Evolutionary conservation across 1,140 invertebrate genomes (phyloP).

Genomic region (Hermatobates lingyangjiaoensis): DNA sequence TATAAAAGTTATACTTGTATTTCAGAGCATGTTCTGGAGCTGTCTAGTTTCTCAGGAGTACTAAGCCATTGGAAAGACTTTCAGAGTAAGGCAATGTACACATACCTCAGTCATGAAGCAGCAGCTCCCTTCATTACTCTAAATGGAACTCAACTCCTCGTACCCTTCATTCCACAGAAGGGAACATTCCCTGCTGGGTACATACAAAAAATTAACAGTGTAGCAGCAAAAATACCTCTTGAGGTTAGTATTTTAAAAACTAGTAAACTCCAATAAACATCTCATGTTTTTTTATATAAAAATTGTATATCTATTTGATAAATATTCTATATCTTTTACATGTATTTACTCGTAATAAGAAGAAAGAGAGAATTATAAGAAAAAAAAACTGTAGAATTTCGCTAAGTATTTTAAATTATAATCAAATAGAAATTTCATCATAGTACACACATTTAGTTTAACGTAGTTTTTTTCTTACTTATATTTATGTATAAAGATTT

Average conservation of each 20-base stretch:
- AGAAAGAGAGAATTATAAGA: no score
- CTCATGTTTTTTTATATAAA: no score
- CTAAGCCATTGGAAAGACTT: slow-evolving; percentile 23
- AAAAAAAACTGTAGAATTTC: no score
- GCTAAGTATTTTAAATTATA: no score
- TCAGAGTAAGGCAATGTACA: slow-evolving; percentile 19
- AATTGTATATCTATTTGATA: no score
- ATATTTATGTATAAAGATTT: no score
- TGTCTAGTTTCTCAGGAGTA: slow-evolving; percentile 20
- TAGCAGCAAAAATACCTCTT: slow-evolving; percentile 18
- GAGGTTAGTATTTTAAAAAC: slow-evolving; percentile 17
- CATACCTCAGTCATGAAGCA: slow-evolving; percentile 19
- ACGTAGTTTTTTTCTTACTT: no score
- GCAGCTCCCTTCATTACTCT: slow-evolving; percentile 16
- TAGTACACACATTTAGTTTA: no score
- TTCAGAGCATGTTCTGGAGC: slow-evolving; percentile 17
- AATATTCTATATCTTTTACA: no score
- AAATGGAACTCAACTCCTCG: slow-evolving; percentile 13
- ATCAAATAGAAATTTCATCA: no score
- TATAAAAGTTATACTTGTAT: neutral
- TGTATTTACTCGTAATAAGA: no score
- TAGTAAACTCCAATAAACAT: no score
- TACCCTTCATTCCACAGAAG: slow-evolving; percentile 22
- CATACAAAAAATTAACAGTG: slow-evolving; percentile 14
- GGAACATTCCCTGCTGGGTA: slow-evolving; percentile 19